These are phyloP conservation scores for Omphaloscelis lunosa DNA, from an alignment of 2,888 invertebrate genomes.

Conservation along the genomic window DNA sequence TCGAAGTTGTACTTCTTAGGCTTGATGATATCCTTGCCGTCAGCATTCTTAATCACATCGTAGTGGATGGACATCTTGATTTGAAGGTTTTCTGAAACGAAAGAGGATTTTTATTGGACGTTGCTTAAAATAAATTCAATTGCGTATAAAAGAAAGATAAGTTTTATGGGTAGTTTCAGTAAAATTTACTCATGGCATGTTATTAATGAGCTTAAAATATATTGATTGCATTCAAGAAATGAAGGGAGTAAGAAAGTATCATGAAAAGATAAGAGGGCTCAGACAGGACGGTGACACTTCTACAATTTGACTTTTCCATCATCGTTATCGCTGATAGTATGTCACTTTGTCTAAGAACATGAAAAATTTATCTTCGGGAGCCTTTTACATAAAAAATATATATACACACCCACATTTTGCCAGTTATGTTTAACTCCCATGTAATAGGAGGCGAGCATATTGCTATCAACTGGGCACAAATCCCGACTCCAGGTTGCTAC, in stretches of 20 bases:
- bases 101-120: neutral
- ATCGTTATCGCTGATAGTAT: no score
- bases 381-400: no score
- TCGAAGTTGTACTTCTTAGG: constrained; percentile 66
- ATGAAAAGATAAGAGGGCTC: neutral
- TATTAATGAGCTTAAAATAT: no score
- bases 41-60: constrained; percentile 44
- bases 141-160: neutral
- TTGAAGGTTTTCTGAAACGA: constrained; percentile 47
- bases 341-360: neutral
- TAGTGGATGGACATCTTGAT: constrained; percentile 46
- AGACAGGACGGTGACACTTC: neutral
- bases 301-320: neutral
- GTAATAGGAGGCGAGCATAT: no score
- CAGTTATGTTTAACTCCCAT: no score
- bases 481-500: no score
- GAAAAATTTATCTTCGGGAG: no score
- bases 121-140: neutral
- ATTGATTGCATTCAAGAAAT: neutral
- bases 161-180: neutral
- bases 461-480: no score
- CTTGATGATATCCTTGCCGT: constrained; percentile 57
- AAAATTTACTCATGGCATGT: neutral
- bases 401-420: no score
- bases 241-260: neutral